phyloP scores from a whole-genome alignment of 2,797 vertebrate genomes.

The Moxostoma hubbsi region DNA sequence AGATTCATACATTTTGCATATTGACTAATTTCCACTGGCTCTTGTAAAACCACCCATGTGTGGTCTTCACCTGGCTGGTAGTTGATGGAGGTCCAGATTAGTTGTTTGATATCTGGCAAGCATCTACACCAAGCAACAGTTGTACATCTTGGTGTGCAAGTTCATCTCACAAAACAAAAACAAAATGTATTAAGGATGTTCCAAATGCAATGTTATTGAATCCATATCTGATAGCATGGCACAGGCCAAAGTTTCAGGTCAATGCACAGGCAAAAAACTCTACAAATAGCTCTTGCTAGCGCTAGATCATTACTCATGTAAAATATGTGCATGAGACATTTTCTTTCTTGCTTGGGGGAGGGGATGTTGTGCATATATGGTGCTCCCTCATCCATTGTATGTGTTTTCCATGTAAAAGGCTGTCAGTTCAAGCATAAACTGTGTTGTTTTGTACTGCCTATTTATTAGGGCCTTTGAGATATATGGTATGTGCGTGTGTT shows the following conservation, averaged over 20 bases:
- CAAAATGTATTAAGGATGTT: conserved; percentile 17
- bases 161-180: background rate
- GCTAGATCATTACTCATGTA: conserved; percentile 41
- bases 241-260: conserved; percentile 12
- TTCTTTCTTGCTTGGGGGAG: conserved; percentile 17
- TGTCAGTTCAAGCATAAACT: conserved; percentile 29
- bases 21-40: background rate
- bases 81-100: background rate
- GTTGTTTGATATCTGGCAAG: background rate
- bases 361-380: conserved; percentile 9
- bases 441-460: conserved; percentile 23
- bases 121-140: background rate
- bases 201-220: background rate
- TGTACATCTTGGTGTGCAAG: background rate
- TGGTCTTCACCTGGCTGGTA: background rate
- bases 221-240: background rate
- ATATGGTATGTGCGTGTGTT: conserved; percentile 4
- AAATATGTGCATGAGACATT: conserved; percentile 47
- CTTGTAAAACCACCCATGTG: conserved; percentile 4
- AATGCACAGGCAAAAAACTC: conserved; percentile 15
- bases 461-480: conserved; percentile 25
- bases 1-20: conserved; percentile 9
- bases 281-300: conserved; percentile 6
- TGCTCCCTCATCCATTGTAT: conserved; percentile 22
- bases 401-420: conserved; percentile 31